Base-by-base conservation (phyloP, 2,888 invertebrate species). In the Anthrax anthrax region DNA sequence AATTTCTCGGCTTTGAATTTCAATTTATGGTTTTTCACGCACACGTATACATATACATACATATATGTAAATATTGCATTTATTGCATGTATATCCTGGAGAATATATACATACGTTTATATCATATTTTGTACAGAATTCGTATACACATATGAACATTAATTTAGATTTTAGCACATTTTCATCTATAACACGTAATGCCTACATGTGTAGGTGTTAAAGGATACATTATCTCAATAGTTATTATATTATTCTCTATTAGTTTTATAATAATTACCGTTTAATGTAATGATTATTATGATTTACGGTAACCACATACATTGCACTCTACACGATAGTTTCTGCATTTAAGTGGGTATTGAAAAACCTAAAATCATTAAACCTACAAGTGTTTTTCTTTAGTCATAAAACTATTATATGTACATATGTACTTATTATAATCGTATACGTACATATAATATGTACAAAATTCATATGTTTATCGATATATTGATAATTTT, bases 231-330 rank as follows among this genome's bases (percentile, higher is more conserved):
- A 23, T 23, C 23, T 23, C 5, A 23, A 23, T 23, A 23, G 23
- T 6, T 23, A 23, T 23, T 8, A 23, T 23, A 23, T 23, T 23
- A 23, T 4, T 4, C 42, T 19, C 6, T 34, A 42, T 46, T 42
- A 37, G 42, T 38, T 42, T 42, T 37, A 34, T 37, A 45, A 23
- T 23, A 4, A 8, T 23, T 6, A 4, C 8, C 8, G 4, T 23
- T 12, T 9, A 32, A 4, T 1, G 12, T 46, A 40, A 32, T 32
- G 9, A 49, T 45, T 47, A 46, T 43, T 40, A 50, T 50, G 50
- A 50, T 50, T 47, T 46, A 50, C 47, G 50, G 45, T 36, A 37
- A 50, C 50, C 50, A 43, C 50, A 50, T 50, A 50, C 50, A 50
- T 43, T 50, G 45, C 43, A 45, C 43, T 39, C 47, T 19, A 39